These are phyloP conservation scores for Pycnomerus fuliginosus DNA, from an alignment of 2,888 invertebrate species.

Conservation along the genomic window DNA sequence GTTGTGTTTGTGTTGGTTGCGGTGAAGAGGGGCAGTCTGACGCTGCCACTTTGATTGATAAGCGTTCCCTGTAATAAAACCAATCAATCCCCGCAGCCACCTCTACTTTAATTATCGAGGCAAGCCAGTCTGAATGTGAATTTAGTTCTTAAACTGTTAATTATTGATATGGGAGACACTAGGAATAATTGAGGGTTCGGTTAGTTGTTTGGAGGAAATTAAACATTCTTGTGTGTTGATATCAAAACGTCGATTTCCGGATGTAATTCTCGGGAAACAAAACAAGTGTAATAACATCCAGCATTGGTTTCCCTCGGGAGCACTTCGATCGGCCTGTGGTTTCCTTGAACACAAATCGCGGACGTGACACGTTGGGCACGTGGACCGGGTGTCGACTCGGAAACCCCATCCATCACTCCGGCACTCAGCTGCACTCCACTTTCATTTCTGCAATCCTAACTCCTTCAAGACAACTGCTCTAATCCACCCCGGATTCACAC, in stretches of 20 bases:
- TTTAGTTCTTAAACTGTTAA: conserved; percentile 25
- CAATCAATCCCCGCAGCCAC: conserved; percentile 33
- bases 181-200: background rate
- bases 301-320: conserved; percentile 46
- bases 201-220: background rate
- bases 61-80: conserved; percentile 40
- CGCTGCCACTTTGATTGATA: conserved; percentile 41
- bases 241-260: conserved; percentile 24
- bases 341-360: conserved; percentile 49
- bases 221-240: background rate
- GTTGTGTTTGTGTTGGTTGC: conserved; percentile 34
- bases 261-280: conserved; percentile 46
- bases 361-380: conserved; percentile 49
- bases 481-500: conserved; percentile 12
- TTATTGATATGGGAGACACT: conserved; percentile 25
- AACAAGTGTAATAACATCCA: conserved; percentile 52
- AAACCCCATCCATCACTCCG: conserved; percentile 47
- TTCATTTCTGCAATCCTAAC: conserved; percentile 6
- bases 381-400: conserved; percentile 45
- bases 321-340: conserved; percentile 45
- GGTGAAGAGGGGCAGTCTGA: conserved; percentile 22
- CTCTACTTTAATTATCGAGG: conserved; percentile 38
- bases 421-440: conserved; percentile 26
- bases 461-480: too few relatives aligned
- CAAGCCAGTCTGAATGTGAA: conserved; percentile 27